These are phyloP conservation scores for Epizoanthus stellaris DNA, from an alignment of 92 coral and sea anemone species.

Conservation along the genomic window DNA sequence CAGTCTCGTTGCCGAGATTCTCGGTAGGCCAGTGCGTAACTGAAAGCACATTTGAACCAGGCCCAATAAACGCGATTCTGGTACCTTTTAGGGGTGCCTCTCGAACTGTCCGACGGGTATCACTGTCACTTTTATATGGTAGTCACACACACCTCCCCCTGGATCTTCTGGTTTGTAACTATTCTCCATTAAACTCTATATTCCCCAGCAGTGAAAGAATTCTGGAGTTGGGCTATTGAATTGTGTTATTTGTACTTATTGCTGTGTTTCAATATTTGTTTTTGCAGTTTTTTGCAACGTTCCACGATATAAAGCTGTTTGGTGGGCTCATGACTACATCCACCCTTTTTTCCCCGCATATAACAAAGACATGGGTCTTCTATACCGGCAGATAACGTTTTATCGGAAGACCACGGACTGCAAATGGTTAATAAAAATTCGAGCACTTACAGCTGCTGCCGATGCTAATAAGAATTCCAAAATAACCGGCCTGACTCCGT, in stretches of 20 bases:
- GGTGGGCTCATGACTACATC: not conserved
- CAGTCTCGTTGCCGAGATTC: too few species aligned
- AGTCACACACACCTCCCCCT: too few species aligned
- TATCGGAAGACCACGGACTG: not conserved
- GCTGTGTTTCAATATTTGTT: not conserved
- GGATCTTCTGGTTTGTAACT: too few species aligned
- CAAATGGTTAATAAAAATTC: not conserved
- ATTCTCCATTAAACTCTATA: not conserved
- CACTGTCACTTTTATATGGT: too few species aligned
- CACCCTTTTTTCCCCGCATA: not conserved
- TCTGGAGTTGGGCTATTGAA: too few species aligned
- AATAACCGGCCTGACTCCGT: not conserved
- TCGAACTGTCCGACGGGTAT: too few species aligned
- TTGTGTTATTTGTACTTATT: not conserved
- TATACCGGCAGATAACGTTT: not conserved
- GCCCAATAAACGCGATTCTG: too few species aligned
- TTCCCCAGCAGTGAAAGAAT: not conserved
- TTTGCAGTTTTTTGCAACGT: conserved; percentile 2
- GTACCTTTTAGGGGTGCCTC: too few species aligned
- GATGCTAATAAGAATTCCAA: too few species aligned
- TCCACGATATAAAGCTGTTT: not conserved
- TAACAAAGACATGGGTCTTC: not conserved
- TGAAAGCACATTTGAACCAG: too few species aligned
- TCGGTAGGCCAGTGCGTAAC: too few species aligned
- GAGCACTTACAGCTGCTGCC: not conserved